phyloP scores from a whole-genome alignment of 2,797 vertebrate genomes.

The Danio choprae region DNA sequence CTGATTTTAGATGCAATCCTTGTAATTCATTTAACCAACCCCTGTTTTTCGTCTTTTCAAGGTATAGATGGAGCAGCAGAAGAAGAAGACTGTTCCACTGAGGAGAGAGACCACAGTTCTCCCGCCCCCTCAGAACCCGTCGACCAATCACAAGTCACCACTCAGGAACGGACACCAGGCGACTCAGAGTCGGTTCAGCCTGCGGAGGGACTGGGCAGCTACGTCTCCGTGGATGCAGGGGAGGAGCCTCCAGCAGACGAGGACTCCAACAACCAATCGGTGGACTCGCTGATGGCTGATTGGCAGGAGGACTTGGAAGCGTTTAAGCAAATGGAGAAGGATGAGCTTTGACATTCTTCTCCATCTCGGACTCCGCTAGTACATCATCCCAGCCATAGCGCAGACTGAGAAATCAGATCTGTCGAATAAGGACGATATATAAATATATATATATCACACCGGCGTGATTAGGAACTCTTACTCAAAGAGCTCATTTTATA shows the following conservation, averaged over 20 bases:
- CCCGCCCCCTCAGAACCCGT: slow-evolving; percentile 63
- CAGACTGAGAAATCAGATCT: slow-evolving; percentile 21
- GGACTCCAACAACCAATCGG: slow-evolving; percentile 79
- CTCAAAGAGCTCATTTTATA: slow-evolving; percentile 36
- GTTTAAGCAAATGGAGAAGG: slow-evolving; percentile 98
- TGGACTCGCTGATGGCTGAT: slow-evolving; percentile 93
- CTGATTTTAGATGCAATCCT: neutral
- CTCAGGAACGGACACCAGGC: slow-evolving; percentile 58
- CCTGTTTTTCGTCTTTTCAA: slow-evolving; percentile 63
- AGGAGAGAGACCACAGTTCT: slow-evolving; percentile 63
- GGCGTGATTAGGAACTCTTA: slow-evolving; percentile 7
- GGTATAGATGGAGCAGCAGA: slow-evolving; percentile 69
- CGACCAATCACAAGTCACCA: slow-evolving; percentile 67
- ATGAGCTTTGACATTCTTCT: slow-evolving; percentile 89
- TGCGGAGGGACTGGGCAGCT: slow-evolving; percentile 53
- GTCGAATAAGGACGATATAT: slow-evolving; percentile 1
- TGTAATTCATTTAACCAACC: neutral
- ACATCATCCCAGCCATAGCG: slow-evolving; percentile 42
- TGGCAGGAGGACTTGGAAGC: slow-evolving; percentile 99
- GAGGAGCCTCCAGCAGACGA: slow-evolving; percentile 76
- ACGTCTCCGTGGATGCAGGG: slow-evolving; percentile 35
- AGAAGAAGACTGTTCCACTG: slow-evolving; percentile 72
- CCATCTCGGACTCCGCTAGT: slow-evolving; percentile 41
- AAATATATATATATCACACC: neutral
- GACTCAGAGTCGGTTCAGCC: slow-evolving; percentile 50